Evolutionary conservation across 2,888 invertebrate genomes (phyloP), one percentile per base, ranked within the genome.

Genomic region (Thalpophila matura): DNA sequence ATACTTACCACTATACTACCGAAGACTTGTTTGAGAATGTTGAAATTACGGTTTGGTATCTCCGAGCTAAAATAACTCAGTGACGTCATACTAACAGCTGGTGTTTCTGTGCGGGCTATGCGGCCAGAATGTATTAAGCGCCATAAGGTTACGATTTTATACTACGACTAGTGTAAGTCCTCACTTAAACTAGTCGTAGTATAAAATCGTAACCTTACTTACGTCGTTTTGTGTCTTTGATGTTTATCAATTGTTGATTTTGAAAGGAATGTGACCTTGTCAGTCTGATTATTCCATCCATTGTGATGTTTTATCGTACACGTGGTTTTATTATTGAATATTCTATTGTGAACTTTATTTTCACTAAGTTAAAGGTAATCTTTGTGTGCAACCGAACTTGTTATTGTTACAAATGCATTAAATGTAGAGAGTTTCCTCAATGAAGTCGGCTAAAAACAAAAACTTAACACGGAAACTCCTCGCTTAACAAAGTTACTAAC

Each of bases 1-100:
- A 95, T 95, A 95, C 95, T 95, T 74, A 95, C 95, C 95, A 95
- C 95, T 95, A 95, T 95, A 95, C 95, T 95, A 95, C 57, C 61
- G 55, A 66, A 64, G 75, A 62, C 51, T 42, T 72, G 0, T 0
- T 0, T 0, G 0, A 0, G 0, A n/a, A 0, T 0, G 0, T 0
- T 0, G 42, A 68, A 68, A 68, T 65, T 24, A 9, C 0, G 0
- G 3, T 24, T 42, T 0, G 0, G 0, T 38, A 33, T 0, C 6
- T 27, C 0, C 6, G 4, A n/a, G n/a, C 6, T 2, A n/a, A 14
- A 33, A 33, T 5, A 33, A 16, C 1, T 7, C 1, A 5, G 1
- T 49, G 37, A 62, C 27, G 53, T 69, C 31, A 51, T 12, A 0
- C 0, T 2, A 35, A n/a, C n/a, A 22, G 3, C n/a, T 4, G 6